Percentiles rank a stretch among this genome's conserved stretches.
Conservation (phyloP, 2,888 invertebrate genomes). For the Tenthredo livida region DNA sequence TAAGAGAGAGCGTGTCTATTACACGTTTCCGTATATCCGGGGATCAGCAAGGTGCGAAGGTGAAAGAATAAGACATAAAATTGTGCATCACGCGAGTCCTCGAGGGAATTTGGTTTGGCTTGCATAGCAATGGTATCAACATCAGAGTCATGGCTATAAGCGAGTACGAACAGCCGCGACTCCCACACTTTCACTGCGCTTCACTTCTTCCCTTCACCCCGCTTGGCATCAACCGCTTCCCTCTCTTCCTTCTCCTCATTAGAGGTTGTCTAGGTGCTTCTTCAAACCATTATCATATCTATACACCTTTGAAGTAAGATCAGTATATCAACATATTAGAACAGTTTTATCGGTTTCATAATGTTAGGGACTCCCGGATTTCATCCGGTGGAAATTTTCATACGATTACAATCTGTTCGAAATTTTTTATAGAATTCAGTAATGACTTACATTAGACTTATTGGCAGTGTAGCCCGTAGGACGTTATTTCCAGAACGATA, state of each 20-base stretch:
- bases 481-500: not conserved
- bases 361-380: not conserved
- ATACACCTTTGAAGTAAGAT: not conserved
- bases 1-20: slow-evolving; percentile 11
- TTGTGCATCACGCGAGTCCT: slow-evolving; percentile 27
- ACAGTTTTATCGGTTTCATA: not conserved
- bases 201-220: not conserved
- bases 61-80: slow-evolving; percentile 34
- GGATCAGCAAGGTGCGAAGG: slow-evolving; percentile 7
- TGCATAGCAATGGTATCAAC: slow-evolving; percentile 17
- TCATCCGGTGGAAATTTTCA: not conserved
- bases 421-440: not conserved
- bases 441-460: not conserved
- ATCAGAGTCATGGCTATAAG: not conserved
- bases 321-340: not conserved
- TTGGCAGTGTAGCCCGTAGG: not conserved
- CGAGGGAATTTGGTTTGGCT: slow-evolving; percentile 22
- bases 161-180: slow-evolving; percentile 33
- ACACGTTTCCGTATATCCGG: slow-evolving; percentile 33
- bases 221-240: not conserved
- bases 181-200: slow-evolving; percentile 66
- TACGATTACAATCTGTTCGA: not conserved
- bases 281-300: slow-evolving; percentile 3
- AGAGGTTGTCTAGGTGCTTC: slow-evolving; percentile 26
- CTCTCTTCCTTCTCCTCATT: slow-evolving; percentile 10